Base-by-base conservation (phyloP, 1,140 invertebrate species). In the Bacillus rossius region DNA sequence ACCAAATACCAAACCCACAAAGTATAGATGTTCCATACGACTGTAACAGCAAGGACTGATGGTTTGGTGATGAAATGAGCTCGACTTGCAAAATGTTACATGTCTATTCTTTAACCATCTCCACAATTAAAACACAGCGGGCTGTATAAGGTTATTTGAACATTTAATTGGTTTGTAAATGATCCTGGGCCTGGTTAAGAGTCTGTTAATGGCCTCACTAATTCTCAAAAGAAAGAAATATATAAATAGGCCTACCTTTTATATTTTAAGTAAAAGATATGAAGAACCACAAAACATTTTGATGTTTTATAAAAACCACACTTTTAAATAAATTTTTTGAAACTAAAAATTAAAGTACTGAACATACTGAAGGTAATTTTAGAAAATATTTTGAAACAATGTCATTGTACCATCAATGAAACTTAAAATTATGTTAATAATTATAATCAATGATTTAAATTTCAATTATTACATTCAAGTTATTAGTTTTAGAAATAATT, bases 311-410 rank as follows among this genome's bases (percentile, higher is more conserved):
- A n/a, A n/a, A n/a, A n/a, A n/a, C n/a, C n/a, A n/a, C n/a, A n/a
- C n/a, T n/a, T n/a, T n/a, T n/a, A n/a, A n/a, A n/a, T n/a, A n/a
- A 45, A 10, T 10, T 20, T 20, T 22, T 45, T 45, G 8, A 45
- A 16, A 38, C 49, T 22, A 23, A 54, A 20, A 22, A 45, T 42
- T 49, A 45, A 41, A 41, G 25, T 29, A 16, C 51, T 34, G 42
- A 14, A 34, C 22, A n/a, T 16, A 57, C 19, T 48, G 17, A 16
- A 16, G 10, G 16, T 37, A 23, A 38, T 55, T 49, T 13, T 41
- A 17, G 16, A 41, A 41, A 14, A 41, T 16, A 55, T 59, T 62
- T 52, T 64, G 26, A 49, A 34, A 40, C 7, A 41, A 14, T n/a
- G n/a, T n/a, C 38, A 41, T 41, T 14, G 16, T 41, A n/a, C 14